Percentiles rank a stretch among this genome's conserved stretches.
These are phyloP conservation scores for Rhaphigaster nebulosa DNA, from an alignment of 2,888 invertebrate genomes.

Conservation along the genomic window DNA sequence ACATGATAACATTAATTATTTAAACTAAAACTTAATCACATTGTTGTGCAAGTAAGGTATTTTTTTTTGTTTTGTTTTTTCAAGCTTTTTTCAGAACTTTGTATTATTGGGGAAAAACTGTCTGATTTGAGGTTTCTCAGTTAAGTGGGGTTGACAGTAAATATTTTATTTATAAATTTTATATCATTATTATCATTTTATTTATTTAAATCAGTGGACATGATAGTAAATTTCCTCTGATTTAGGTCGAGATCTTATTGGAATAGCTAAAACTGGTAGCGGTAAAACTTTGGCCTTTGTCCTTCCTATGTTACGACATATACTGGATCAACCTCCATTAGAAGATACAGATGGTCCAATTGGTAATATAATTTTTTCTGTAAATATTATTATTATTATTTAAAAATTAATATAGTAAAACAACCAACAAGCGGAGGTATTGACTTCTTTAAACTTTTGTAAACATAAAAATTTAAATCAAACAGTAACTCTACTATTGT, in stretches of 20 bases:
- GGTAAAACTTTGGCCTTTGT: constrained; percentile 99
- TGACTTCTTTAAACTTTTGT: neutral
- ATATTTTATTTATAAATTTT: neutral
- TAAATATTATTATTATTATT: constrained; percentile 40
- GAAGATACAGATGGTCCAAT: constrained; percentile 98
- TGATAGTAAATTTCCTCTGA: constrained; percentile 19
- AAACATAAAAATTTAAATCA: neutral
- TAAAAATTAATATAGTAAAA: neutral
- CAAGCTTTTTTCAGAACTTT: too few species aligned
- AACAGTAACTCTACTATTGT: neutral
- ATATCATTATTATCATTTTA: neutral
- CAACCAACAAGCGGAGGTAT: neutral
- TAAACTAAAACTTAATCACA: too few species aligned
- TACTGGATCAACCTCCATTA: constrained; percentile 92
- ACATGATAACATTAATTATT: too few species aligned
- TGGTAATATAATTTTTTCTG: constrained; percentile 68
- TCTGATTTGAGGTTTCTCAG: too few species aligned
- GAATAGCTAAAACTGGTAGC: constrained; percentile 99
- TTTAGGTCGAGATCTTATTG: constrained; percentile 87
- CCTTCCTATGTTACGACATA: constrained; percentile 96
- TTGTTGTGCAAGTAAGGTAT: too few species aligned
- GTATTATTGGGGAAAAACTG: too few species aligned
- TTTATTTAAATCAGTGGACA: neutral
- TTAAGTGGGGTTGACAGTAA: neutral
- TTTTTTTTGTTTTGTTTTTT: too few species aligned